Conservation (phyloP, 2,113 vertebrate genomes). For the Strix uralensis region DNA sequence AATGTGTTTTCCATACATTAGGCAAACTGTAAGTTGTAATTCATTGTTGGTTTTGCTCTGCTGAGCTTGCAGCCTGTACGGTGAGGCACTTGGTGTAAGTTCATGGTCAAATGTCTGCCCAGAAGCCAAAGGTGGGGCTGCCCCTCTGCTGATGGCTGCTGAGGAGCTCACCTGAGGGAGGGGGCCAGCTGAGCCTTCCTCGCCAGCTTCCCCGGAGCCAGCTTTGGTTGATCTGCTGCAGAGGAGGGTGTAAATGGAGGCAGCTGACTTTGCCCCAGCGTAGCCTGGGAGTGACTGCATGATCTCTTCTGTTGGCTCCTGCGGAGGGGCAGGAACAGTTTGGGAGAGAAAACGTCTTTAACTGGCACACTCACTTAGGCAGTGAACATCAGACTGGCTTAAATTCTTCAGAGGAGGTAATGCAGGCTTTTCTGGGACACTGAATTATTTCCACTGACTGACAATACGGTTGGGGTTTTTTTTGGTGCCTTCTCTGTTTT, state of each 20-base stretch:
- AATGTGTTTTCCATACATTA: fast-evolving
- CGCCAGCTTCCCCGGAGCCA: background rate
- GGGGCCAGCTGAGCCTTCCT: background rate
- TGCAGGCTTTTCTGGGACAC: conserved; percentile 18
- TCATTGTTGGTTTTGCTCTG: background rate
- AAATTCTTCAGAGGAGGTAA: background rate
- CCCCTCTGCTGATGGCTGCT: background rate
- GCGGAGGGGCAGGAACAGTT: background rate
- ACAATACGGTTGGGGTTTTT: fast-evolving
- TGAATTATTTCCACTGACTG: background rate
- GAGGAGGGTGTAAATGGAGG: background rate
- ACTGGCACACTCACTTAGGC: background rate
- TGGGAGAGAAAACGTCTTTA: background rate
- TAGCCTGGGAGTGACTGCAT: fast-evolving
- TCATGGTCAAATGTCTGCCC: background rate
- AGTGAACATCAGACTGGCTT: background rate
- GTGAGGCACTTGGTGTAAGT: fast-evolving
- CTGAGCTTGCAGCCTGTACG: background rate
- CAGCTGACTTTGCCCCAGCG: background rate
- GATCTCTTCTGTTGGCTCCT: background rate
- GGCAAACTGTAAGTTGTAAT: background rate
- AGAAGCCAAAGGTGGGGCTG: background rate
- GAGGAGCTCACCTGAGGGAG: background rate
- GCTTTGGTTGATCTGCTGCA: background rate
- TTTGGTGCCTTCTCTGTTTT: background rate